phyloP scores from a whole-genome alignment of 2,888 invertebrate species.

The Proisotoma minuta region DNA sequence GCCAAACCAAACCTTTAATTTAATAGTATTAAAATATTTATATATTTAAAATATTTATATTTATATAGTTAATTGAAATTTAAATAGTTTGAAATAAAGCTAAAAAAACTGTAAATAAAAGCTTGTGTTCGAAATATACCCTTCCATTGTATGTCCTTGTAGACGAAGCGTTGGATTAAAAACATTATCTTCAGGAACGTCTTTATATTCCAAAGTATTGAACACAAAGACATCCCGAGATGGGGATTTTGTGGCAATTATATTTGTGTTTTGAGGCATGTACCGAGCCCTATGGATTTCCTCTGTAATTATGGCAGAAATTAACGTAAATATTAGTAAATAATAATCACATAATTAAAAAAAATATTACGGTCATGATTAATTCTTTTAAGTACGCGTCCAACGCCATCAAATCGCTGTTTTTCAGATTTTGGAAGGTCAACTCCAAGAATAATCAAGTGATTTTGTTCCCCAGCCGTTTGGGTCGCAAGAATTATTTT shows the following conservation, averaged over 20 bases:
- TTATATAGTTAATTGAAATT: too few relatives aligned
- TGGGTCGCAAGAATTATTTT: too few relatives aligned
- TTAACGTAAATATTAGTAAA: too few relatives aligned
- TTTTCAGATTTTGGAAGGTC: conserved; percentile 11
- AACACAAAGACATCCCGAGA: conserved; percentile 26
- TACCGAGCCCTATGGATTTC: conserved; percentile 23
- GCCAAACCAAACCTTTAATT: too few relatives aligned
- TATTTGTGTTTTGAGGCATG: conserved; percentile 22
- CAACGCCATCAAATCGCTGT: conserved; percentile 16
- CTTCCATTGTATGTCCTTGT: conserved; percentile 23
- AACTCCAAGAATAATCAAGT: conserved; percentile 21
- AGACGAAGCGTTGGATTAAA: conserved; percentile 19
- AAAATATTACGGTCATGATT: conserved; percentile 23
- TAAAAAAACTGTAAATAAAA: too few relatives aligned
- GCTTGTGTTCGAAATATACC: too few relatives aligned
- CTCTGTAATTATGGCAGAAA: conserved; percentile 8
- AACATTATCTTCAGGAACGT: conserved; percentile 17
- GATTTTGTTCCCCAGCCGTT: conserved; percentile 25
- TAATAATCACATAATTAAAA: background rate
- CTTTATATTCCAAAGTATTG: conserved; percentile 12
- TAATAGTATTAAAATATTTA: too few relatives aligned
- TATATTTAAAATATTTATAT: too few relatives aligned
- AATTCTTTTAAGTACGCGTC: conserved; percentile 19
- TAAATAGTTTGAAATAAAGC: too few relatives aligned
- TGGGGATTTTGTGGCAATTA: conserved; percentile 27